Conservation (phyloP, 2,888 invertebrate species). For the Odontomyia ornata region DNA sequence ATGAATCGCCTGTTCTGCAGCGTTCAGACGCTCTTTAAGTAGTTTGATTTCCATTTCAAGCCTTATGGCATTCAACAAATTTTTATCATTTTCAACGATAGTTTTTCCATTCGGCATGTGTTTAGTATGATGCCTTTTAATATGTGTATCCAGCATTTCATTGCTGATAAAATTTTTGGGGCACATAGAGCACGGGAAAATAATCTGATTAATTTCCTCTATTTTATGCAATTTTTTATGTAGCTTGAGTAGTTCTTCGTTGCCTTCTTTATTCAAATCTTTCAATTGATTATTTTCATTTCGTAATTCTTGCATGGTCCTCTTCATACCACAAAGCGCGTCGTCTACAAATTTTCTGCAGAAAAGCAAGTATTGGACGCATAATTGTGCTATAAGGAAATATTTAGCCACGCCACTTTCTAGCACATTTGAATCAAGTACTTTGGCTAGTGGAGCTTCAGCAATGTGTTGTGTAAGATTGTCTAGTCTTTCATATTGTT, state of each 20-base stretch:
- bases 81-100: constrained; percentile 60
- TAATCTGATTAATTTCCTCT: constrained; percentile 60
- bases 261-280: constrained; percentile 56
- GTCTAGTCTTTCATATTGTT: constrained; percentile 60
- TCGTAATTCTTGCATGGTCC: constrained; percentile 55
- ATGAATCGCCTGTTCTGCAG: constrained; percentile 68
- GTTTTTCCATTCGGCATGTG: constrained; percentile 39
- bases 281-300: constrained; percentile 57
- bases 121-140: constrained; percentile 58
- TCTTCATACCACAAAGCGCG: constrained; percentile 56
- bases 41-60: constrained; percentile 72
- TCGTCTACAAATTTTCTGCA: constrained; percentile 62
- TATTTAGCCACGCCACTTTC: constrained; percentile 63
- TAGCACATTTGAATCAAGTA: constrained; percentile 59
- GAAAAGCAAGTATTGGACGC: constrained; percentile 61
- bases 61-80: constrained; percentile 70
- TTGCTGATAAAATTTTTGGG: constrained; percentile 63
- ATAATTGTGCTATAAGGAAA: constrained; percentile 60
- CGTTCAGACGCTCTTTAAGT: constrained; percentile 70
- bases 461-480: constrained; percentile 58
- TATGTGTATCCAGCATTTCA: constrained; percentile 61
- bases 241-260: constrained; percentile 59
- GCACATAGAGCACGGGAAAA: constrained; percentile 62
- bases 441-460: constrained; percentile 59
- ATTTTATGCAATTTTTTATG: constrained; percentile 61